Percentiles rank a stretch among this genome's conserved stretches.
Evolutionary conservation across 1,140 invertebrate species (phyloP).

Genomic region (Globodera ellingtonae): DNA sequence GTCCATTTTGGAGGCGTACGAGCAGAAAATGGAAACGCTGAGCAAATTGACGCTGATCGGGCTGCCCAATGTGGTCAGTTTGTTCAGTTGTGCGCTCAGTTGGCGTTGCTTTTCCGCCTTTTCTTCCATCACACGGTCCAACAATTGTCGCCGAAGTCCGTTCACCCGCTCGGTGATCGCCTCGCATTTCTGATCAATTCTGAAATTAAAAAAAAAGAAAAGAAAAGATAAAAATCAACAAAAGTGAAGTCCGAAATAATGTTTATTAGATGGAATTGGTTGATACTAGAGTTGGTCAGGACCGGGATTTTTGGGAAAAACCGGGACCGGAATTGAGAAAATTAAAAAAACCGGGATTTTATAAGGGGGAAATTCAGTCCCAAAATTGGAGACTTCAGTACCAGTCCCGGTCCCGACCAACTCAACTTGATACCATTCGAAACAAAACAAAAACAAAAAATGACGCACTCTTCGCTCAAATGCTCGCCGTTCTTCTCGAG

Average conservation of each 20-base stretch:
- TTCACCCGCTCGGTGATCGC: slow-evolving; percentile 42
- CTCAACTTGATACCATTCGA: too few species aligned
- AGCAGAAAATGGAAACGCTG: slow-evolving; percentile 60
- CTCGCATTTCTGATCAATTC: slow-evolving; percentile 37
- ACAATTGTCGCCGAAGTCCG: slow-evolving; percentile 34
- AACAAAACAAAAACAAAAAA: background rate
- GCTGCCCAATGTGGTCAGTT: slow-evolving; percentile 34
- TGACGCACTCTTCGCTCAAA: slow-evolving; percentile 21
- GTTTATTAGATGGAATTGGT: too few species aligned
- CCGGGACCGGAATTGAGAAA: too few species aligned
- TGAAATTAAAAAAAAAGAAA: too few species aligned
- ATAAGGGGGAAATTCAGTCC: too few species aligned
- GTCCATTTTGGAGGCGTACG: slow-evolving; percentile 62
- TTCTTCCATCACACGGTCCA: slow-evolving; percentile 41
- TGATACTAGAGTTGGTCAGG: too few species aligned
- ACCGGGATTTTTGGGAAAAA: too few species aligned
- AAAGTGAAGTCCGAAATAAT: too few species aligned
- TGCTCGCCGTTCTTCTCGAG: slow-evolving; percentile 43
- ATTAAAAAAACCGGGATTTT: too few species aligned
- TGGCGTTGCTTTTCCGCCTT: slow-evolving; percentile 39
- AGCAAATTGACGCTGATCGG: slow-evolving; percentile 53
- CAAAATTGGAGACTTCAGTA: too few species aligned
- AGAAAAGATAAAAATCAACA: slow-evolving; percentile 8
- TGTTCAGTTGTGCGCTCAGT: slow-evolving; percentile 38
- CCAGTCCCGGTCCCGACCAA: too few species aligned